phyloP scores from a whole-genome alignment of 92 coral and sea anemone species.

The Palythoa caribaeorum region DNA sequence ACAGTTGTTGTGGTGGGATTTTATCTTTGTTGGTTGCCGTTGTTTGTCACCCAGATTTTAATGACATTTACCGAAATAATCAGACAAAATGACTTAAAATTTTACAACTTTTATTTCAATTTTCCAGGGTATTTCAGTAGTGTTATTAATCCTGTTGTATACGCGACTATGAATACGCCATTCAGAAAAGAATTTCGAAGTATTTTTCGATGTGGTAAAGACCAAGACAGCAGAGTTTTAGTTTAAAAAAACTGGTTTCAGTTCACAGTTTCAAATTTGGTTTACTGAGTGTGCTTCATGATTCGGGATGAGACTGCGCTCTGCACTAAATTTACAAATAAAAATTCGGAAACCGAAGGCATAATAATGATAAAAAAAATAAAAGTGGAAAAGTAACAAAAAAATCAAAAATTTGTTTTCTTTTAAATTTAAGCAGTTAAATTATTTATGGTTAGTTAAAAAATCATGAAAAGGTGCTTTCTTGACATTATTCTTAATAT shows the following conservation, averaged over 20 bases:
- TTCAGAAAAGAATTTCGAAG: conserved; percentile 32
- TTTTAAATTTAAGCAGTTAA: too few species aligned
- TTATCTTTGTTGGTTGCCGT: conserved; percentile 36
- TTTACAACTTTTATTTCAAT: conserved; percentile 8
- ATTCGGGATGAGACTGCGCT: too few species aligned
- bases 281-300: too few species aligned
- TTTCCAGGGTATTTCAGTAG: conserved; percentile 38
- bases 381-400: too few species aligned
- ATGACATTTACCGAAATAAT: background rate
- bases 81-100: conserved; percentile 23
- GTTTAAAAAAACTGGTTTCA: background rate
- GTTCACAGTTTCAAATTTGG: too few species aligned
- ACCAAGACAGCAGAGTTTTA: background rate
- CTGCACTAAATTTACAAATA: too few species aligned
- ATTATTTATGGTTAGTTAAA: too few species aligned
- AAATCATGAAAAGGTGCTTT: too few species aligned
- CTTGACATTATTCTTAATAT: too few species aligned
- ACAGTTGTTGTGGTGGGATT: conserved; percentile 32
- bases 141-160: conserved; percentile 21
- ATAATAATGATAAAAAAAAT: too few species aligned
- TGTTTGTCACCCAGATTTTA: conserved; percentile 10
- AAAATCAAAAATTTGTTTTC: too few species aligned
- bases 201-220: conserved; percentile 9
- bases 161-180: conserved; percentile 12
- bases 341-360: too few species aligned